Percentiles rank a stretch among this genome's conserved stretches.
These are phyloP conservation scores for Aphidius ervi DNA, from an alignment of 1,140 invertebrate species.

Conservation along the genomic window DNA sequence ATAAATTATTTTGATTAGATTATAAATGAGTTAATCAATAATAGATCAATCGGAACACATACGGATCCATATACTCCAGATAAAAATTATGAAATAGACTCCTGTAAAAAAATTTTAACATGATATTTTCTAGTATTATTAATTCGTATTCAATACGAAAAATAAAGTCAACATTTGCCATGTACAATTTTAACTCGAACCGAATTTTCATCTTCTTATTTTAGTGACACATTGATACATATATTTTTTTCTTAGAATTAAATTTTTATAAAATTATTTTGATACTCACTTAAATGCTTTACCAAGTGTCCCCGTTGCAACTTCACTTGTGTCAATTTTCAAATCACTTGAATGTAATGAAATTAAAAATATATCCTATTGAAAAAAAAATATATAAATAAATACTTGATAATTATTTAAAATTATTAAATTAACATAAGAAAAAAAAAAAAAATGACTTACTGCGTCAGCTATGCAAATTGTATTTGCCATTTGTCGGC, in stretches of 20 bases:
- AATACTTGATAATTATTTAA: conserved; percentile 15
- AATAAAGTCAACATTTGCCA: conserved; percentile 25
- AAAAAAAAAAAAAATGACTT: conserved; percentile 45
- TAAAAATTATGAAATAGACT: conserved; percentile 57
- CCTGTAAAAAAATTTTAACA: conserved; percentile 51
- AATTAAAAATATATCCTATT: conserved; percentile 73
- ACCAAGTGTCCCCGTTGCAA: conserved; percentile 76
- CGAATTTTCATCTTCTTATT: neutral
- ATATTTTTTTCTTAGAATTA: conserved; percentile 7
- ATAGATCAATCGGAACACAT: conserved; percentile 48
- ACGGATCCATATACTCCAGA: conserved; percentile 56
- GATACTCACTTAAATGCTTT: conserved; percentile 71
- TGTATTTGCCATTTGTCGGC: conserved; percentile 83
- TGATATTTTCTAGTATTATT: conserved; percentile 45
- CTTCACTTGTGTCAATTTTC: conserved; percentile 80
- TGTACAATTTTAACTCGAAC: conserved; percentile 2
- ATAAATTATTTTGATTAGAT: too few species aligned
- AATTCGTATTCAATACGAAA: conserved; percentile 38
- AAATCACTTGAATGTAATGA: conserved; percentile 73
- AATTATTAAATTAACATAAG: conserved; percentile 5
- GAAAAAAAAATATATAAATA: conserved; percentile 23
- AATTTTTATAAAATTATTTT: neutral
- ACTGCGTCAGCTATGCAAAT: conserved; percentile 79
- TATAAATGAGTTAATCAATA: too few species aligned
- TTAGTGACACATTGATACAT: conserved; percentile 12